These are phyloP conservation scores for Noctilio leporinus DNA, from an alignment of 2,113 vertebrate species.

Conservation along the genomic window DNA sequence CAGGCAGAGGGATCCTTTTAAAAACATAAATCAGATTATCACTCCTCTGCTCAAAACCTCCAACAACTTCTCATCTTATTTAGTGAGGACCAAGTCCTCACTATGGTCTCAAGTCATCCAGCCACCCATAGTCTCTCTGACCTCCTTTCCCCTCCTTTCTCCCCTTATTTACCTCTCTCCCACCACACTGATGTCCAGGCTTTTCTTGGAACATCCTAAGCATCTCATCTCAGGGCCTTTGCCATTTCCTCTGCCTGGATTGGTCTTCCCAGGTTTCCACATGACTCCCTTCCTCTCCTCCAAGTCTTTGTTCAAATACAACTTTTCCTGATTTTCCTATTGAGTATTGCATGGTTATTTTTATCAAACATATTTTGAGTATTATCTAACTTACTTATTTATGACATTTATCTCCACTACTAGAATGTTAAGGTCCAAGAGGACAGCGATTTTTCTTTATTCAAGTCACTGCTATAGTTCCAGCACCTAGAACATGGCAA, in stretches of 20 bases:
- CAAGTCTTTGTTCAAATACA: background rate
- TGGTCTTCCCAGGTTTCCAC: background rate
- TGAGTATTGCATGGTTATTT: background rate
- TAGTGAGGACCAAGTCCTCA: background rate
- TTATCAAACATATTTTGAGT: background rate
- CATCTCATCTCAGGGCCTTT: background rate
- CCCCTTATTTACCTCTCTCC: background rate
- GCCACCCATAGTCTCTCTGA: background rate
- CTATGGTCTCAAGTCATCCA: background rate
- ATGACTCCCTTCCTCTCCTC: background rate
- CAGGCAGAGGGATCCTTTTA: background rate
- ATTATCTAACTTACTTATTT: background rate
- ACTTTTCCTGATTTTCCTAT: background rate
- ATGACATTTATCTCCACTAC: background rate
- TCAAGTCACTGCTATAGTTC: background rate
- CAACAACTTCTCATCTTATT: background rate
- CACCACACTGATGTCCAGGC: background rate
- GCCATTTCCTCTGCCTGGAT: background rate
- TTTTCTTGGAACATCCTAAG: background rate
- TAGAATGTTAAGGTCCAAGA: background rate
- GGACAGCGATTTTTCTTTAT: background rate
- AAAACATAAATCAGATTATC: background rate
- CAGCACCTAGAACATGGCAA: background rate
- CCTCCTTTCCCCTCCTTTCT: background rate
- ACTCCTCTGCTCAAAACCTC: background rate